Percentiles rank a stretch among this genome's conserved stretches.
Conservation (phyloP, 1,140 invertebrate species). For the Wiebesia pumilae region DNA sequence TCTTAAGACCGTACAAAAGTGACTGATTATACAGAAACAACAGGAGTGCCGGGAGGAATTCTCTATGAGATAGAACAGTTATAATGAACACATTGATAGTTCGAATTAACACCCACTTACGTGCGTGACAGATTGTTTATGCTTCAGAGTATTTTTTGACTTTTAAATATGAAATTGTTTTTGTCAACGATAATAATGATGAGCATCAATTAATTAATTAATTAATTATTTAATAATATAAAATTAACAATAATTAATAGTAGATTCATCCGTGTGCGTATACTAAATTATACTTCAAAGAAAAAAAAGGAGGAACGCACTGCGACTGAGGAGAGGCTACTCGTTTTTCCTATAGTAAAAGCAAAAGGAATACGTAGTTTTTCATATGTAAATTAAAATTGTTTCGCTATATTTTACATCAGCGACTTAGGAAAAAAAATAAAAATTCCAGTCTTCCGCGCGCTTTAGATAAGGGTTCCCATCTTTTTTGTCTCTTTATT, state of each 20-base stretch:
- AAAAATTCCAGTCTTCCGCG: conserved; percentile 40
- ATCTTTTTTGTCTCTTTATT: conserved; percentile 18
- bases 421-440: conserved; percentile 14
- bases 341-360: conserved; percentile 32
- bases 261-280: conserved; percentile 15
- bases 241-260: too few relatives aligned
- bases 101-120: conserved; percentile 1
- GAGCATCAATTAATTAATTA: too few relatives aligned
- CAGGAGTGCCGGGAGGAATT: neutral
- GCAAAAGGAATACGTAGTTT: conserved; percentile 27
- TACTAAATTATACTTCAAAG: conserved; percentile 25
- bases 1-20: conserved; percentile 55
- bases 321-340: conserved; percentile 18
- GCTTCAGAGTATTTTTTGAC: conserved; percentile 22
- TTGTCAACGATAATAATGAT: conserved; percentile 30
- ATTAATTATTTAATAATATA: too few relatives aligned
- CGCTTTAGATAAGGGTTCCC: conserved; percentile 2
- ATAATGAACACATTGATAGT: neutral
- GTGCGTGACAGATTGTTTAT: conserved; percentile 32
- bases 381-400: conserved; percentile 35
- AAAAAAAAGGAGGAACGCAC: conserved; percentile 15
- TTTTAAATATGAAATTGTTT: conserved; percentile 25
- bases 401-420: conserved; percentile 36
- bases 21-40: conserved; percentile 14
- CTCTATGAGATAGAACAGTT: neutral